A percentile compares a stretch with the other conserved stretches of the same genome.
phyloP scores from a whole-genome alignment of 2,888 invertebrate genomes.

The Taphrorychus bicolor region DNA sequence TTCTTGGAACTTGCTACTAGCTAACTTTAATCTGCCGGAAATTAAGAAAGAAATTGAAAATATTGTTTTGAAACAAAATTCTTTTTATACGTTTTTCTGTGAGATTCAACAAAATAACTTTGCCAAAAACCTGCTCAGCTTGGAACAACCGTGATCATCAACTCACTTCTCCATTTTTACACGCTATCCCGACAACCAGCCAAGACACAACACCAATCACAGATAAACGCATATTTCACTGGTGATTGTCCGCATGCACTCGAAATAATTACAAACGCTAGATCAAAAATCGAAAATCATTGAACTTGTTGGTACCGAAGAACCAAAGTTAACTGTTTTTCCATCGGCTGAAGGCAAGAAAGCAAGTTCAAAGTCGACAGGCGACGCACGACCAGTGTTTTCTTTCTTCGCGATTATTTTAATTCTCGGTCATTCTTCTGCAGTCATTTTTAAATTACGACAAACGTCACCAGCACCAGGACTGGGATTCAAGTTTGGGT shows the following conservation, averaged over 20 bases:
- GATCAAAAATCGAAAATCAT: constrained; percentile 13
- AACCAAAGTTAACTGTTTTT: constrained; percentile 32
- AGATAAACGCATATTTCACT: constrained; percentile 3
- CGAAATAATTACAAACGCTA: constrained; percentile 4
- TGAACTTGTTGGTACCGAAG: constrained; percentile 24
- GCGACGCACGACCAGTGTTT: not conserved
- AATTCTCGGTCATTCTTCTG: constrained; percentile 7
- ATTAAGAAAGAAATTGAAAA: too few relatives aligned
- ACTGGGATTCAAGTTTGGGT: not conserved
- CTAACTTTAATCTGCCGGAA: too few relatives aligned
- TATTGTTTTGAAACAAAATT: too few relatives aligned
- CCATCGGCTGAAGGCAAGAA: constrained; percentile 24
- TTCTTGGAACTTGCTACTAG: too few relatives aligned
- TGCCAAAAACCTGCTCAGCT: not conserved
- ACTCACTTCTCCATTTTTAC: constrained; percentile 5
- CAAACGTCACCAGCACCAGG: not conserved
- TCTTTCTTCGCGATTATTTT: constrained; percentile 17
- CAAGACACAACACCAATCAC: not conserved
- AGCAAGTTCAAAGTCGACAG: constrained; percentile 38
- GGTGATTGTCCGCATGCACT: not conserved
- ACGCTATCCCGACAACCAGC: constrained; percentile 1
- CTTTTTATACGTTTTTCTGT: too few relatives aligned
- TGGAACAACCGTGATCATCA: not conserved
- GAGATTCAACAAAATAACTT: not conserved
- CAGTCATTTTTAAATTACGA: not conserved